These are phyloP conservation scores for Alauda arvensis DNA, from an alignment of 2,797 vertebrate species.

Conservation along the genomic window DNA sequence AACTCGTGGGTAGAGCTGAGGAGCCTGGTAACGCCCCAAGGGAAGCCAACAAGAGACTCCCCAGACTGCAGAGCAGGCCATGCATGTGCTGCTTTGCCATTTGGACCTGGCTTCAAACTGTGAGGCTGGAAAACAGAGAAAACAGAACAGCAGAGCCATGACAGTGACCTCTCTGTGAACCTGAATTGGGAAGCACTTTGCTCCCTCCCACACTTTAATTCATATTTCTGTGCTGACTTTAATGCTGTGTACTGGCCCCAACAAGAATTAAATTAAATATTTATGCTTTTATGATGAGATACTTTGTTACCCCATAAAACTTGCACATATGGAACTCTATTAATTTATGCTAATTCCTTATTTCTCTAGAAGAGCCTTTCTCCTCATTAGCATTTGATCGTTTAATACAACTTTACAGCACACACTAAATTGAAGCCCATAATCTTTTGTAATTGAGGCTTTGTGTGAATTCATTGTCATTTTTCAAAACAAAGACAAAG, in stretches of 20 bases:
- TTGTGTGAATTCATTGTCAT: not conserved
- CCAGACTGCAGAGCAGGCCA: not conserved
- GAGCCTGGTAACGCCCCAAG: not conserved
- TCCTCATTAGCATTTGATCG: conserved; percentile 56
- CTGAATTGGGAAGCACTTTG: not conserved
- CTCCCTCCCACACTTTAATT: conserved; percentile 19
- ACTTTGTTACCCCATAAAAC: conserved; percentile 57
- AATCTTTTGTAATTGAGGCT: conserved; percentile 57
- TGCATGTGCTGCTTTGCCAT: not conserved
- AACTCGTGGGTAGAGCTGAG: not conserved
- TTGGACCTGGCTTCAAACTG: not conserved
- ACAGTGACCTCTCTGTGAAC: not conserved
- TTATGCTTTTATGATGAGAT: conserved; percentile 63
- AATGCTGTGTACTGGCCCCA: conserved; percentile 39
- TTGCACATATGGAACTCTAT: conserved; percentile 55
- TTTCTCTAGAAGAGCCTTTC: conserved; percentile 42
- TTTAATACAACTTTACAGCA: conserved; percentile 51
- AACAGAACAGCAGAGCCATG: conserved; percentile 10
- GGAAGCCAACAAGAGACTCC: not conserved
- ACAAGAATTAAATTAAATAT: conserved; percentile 64
- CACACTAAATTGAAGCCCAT: conserved; percentile 35
- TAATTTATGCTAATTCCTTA: conserved; percentile 66
- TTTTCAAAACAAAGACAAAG: not conserved
- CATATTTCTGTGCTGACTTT: conserved; percentile 28
- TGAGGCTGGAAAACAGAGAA: not conserved